Conservation (phyloP, 2,888 invertebrate genomes). For the Orthosia gracilis region DNA sequence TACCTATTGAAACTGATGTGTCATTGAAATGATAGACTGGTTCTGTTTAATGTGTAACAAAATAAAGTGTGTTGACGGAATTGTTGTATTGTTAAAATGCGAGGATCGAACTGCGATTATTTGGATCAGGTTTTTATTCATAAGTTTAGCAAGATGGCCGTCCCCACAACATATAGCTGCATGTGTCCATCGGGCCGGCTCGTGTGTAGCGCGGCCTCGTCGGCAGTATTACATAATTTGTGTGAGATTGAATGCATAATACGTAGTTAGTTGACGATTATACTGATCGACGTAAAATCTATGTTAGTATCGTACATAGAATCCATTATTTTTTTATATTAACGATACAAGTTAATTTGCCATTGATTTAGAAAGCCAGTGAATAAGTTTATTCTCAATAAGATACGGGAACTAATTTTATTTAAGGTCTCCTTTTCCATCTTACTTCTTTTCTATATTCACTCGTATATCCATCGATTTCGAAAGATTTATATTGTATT, state of each 20-base stretch:
- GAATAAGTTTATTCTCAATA: conserved; percentile 70
- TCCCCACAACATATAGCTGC: conserved; percentile 71
- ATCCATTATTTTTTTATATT: conserved; percentile 61
- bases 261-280: conserved; percentile 65
- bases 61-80: conserved; percentile 71
- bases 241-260: conserved; percentile 82
- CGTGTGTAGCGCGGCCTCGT: conserved; percentile 71
- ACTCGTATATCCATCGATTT: not conserved
- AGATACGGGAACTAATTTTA: conserved; percentile 57
- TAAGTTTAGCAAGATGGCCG: conserved; percentile 56
- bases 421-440: conserved; percentile 38
- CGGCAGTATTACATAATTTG: conserved; percentile 88
- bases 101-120: conserved; percentile 43
- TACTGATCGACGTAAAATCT: conserved; percentile 65
- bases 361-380: conserved; percentile 78
- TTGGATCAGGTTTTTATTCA: conserved; percentile 37
- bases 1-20: conserved; percentile 56
- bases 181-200: conserved; percentile 71
- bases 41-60: conserved; percentile 67
- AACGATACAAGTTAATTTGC: conserved; percentile 72
- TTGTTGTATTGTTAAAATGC: conserved; percentile 43
- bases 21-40: conserved; percentile 69
- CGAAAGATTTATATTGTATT: not conserved
- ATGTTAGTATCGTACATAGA: conserved; percentile 54
- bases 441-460: conserved; percentile 17